These are phyloP conservation scores for Centropus unirufus DNA, from an alignment of 2,113 vertebrate species.

Conservation along the genomic window DNA sequence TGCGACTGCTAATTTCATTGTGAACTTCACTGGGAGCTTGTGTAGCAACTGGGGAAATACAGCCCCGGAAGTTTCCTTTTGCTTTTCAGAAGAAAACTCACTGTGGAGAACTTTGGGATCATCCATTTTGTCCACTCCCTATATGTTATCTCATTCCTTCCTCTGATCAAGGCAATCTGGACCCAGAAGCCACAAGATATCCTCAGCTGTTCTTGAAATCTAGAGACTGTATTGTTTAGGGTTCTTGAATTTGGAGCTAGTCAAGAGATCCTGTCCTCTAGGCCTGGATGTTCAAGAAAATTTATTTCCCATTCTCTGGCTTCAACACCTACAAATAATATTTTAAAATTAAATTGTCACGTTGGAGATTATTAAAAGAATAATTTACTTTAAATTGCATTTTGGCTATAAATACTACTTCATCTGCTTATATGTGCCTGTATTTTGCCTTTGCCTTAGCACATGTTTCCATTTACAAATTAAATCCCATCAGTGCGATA, in stretches of 20 bases:
- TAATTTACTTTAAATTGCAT: neutral
- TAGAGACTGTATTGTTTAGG: neutral
- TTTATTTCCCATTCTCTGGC: neutral
- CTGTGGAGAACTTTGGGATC: neutral
- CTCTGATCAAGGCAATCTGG: neutral
- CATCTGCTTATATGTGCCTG: neutral
- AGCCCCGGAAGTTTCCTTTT: neutral
- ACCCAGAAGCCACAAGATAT: neutral
- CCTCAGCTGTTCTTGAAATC: neutral
- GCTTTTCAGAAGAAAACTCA: neutral
- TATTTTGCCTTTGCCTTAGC: neutral
- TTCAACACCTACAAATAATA: neutral
- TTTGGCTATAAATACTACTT: neutral
- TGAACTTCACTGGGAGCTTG: accelerated
- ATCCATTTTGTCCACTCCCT: neutral
- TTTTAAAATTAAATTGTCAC: neutral
- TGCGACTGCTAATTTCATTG: accelerated
- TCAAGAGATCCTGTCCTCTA: neutral
- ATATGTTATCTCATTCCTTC: neutral
- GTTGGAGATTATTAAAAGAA: neutral
- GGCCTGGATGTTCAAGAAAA: neutral
- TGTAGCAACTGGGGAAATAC: neutral
- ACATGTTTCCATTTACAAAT: neutral
- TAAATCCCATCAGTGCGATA: neutral
- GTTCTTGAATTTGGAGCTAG: neutral